Conservation (phyloP, 2,888 invertebrate species). For the Caenorhabditis japonica region DNA sequence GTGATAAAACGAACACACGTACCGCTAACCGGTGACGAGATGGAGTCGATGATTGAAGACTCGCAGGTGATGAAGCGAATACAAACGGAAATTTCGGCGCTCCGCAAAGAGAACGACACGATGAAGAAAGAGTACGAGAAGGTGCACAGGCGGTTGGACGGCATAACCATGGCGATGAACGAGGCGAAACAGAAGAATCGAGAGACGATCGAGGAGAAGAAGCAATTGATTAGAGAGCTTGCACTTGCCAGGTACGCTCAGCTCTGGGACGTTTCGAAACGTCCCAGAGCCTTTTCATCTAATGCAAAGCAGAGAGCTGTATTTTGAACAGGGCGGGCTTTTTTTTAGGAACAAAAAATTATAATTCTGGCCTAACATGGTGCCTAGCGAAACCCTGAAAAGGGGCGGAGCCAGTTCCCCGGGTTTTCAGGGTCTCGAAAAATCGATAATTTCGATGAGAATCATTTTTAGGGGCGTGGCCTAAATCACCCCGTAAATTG, state of each 20-base stretch:
- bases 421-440: no score
- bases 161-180: constrained; percentile 8
- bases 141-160: constrained; percentile 10
- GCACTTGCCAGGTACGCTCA: constrained; percentile 11
- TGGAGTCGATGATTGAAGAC: constrained; percentile 29
- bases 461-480: no score
- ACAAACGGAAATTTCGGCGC: constrained; percentile 19
- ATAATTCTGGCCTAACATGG: no score
- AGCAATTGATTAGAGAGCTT: constrained; percentile 5
- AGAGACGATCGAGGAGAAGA: constrained; percentile 18
- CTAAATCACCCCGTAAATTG: no score
- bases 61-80: constrained; percentile 22
- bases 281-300: no score
- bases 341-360: no score
- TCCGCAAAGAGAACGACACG: constrained; percentile 36
- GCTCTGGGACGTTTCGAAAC: neutral
- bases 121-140: constrained; percentile 42
- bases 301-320: no score
- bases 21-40: constrained; percentile 1
- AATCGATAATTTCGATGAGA: no score
- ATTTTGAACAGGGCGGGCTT: no score
- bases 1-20: constrained; percentile 26
- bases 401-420: no score
- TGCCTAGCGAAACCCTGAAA: no score
- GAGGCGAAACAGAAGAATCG: constrained; percentile 25